Percentiles rank a stretch among this genome's conserved stretches.
Evolutionary conservation across 2,888 invertebrate species (phyloP).

Genomic region (Xestia rhomboidea): DNA sequence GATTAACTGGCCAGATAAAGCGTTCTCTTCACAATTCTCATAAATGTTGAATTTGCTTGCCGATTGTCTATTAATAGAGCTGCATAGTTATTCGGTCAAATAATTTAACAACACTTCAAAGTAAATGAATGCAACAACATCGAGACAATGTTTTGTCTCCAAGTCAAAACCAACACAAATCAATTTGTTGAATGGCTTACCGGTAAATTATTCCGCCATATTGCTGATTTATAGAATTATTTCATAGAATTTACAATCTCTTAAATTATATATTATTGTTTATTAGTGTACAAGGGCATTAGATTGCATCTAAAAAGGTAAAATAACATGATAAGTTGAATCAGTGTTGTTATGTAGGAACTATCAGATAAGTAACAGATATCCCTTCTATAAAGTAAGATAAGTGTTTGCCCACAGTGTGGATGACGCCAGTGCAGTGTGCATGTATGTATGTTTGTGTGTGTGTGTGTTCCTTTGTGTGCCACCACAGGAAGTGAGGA

Average conservation of each 20-base stretch:
- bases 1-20: background rate
- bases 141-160: slow-evolving; percentile 58
- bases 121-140: slow-evolving; percentile 39
- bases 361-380: slow-evolving; percentile 56
- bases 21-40: background rate
- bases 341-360: slow-evolving; percentile 44
- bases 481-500: slow-evolving; percentile 63
- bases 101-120: slow-evolving; percentile 44
- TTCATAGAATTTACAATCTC: slow-evolving; percentile 47
- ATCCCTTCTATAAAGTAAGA: slow-evolving; percentile 37
- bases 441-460: slow-evolving; percentile 2
- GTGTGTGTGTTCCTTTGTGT: slow-evolving; percentile 33
- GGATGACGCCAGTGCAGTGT: slow-evolving; percentile 43
- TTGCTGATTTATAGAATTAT: slow-evolving; percentile 53
- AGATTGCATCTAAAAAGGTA: slow-evolving; percentile 10
- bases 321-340: slow-evolving; percentile 34
- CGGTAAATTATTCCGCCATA: slow-evolving; percentile 57
- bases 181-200: slow-evolving; percentile 59
- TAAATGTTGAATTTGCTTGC: background rate
- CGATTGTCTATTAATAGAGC: slow-evolving; percentile 31
- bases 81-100: slow-evolving; percentile 27
- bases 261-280: slow-evolving; percentile 35
- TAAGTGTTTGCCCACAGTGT: slow-evolving; percentile 44
- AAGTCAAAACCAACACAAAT: slow-evolving; percentile 59
- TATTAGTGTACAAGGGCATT: slow-evolving; percentile 39